Conservation (phyloP, 2,113 vertebrate genomes). For the Boleophthalmus pectinirostris region DNA sequence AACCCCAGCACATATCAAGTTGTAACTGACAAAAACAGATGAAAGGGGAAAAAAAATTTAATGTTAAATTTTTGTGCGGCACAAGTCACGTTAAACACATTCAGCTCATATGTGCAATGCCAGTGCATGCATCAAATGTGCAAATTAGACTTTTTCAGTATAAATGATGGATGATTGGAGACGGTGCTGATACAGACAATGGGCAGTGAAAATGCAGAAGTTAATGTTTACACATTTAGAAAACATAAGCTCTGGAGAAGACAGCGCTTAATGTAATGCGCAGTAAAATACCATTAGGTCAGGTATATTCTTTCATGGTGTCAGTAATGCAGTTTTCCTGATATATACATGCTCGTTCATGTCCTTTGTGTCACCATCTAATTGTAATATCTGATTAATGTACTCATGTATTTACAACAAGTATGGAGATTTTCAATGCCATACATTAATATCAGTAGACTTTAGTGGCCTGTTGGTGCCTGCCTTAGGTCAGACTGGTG, state of each 20-base stretch:
- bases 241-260: background rate
- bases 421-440: slow-evolving; percentile 48
- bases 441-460: slow-evolving; percentile 64
- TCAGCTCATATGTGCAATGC: no score
- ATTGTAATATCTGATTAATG: slow-evolving; percentile 43
- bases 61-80: no score
- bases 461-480: slow-evolving; percentile 38
- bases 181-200: background rate
- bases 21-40: no score
- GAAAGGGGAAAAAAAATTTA: no score
- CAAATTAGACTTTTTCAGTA: background rate
- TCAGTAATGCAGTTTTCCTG: slow-evolving; percentile 36
- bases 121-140: background rate
- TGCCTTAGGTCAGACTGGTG: slow-evolving; percentile 51
- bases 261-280: slow-evolving; percentile 31
- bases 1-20: no score
- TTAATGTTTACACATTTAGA: background rate
- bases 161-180: background rate
- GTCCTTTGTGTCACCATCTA: slow-evolving; percentile 16
- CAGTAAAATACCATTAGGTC: slow-evolving; percentile 23
- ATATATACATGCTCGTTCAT: slow-evolving; percentile 40
- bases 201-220: background rate
- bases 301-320: slow-evolving; percentile 31
- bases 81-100: no score
- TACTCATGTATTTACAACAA: slow-evolving; percentile 50